phyloP scores from a whole-genome alignment of 92 coral and sea anemone genomes.

The Epizoanthus rinbou region DNA sequence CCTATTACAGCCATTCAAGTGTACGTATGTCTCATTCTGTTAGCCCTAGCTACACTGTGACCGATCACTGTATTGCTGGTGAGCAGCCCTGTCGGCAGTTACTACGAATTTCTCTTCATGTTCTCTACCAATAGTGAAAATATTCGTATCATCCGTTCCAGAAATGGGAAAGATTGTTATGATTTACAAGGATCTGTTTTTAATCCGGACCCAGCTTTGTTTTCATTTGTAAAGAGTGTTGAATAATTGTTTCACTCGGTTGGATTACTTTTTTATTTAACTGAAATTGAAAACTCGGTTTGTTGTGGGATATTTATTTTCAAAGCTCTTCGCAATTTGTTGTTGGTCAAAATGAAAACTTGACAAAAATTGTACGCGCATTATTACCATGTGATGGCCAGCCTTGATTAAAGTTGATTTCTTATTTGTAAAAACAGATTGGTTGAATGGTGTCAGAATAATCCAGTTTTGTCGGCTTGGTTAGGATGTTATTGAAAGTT shows the following conservation, averaged over 20 bases:
- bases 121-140: background rate
- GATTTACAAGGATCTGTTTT: background rate
- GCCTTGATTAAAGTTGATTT: background rate
- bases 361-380: background rate
- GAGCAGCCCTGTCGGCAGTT: no score
- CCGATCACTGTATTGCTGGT: background rate
- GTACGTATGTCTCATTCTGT: background rate
- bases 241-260: background rate
- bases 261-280: background rate
- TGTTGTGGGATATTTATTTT: background rate
- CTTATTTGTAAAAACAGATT: constrained; percentile 9
- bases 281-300: background rate
- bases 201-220: background rate
- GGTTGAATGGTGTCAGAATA: constrained; percentile 8
- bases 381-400: background rate
- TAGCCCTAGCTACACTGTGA: background rate
- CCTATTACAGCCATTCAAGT: background rate
- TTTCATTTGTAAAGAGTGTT: constrained; percentile 18
- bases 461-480: constrained; percentile 5
- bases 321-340: background rate
- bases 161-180: constrained; percentile 17
- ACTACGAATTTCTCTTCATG: background rate
- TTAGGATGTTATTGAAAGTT: constrained; percentile 25
- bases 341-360: background rate
- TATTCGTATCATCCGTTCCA: background rate